Conservation (phyloP, 2,888 invertebrate species). For the Apamea crenata region DNA sequence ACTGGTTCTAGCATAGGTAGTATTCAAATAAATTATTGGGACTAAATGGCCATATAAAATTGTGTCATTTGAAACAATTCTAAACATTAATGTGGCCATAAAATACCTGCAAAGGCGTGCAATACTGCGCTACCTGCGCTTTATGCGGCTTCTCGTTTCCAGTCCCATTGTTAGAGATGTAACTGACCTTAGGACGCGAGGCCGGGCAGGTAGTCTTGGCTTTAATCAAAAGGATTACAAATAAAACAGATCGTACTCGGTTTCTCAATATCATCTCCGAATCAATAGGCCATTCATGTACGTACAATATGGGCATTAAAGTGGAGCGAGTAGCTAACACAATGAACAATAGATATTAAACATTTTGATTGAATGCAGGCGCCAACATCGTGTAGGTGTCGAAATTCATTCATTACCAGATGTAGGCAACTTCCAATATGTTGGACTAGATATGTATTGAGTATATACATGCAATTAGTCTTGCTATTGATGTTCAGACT, state of each 20-base stretch:
- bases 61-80: constrained; percentile 47
- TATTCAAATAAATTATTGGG: constrained; percentile 23
- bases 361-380: constrained; percentile 63
- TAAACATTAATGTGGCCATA: constrained; percentile 61
- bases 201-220: constrained; percentile 76
- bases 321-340: constrained; percentile 56
- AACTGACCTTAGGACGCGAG: constrained; percentile 77
- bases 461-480: neutral
- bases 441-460: constrained; percentile 30
- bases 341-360: constrained; percentile 68
- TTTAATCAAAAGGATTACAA: constrained; percentile 61
- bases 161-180: constrained; percentile 79
- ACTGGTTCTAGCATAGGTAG: constrained; percentile 8
- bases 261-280: constrained; percentile 44
- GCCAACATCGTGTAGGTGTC: constrained; percentile 60
- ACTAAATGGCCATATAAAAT: constrained; percentile 35
- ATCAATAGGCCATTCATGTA: constrained; percentile 58
- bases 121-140: constrained; percentile 62
- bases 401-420: constrained; percentile 64
- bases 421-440: constrained; percentile 42
- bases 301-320: constrained; percentile 54
- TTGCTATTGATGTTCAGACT: constrained; percentile 60
- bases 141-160: constrained; percentile 70
- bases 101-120: constrained; percentile 67
- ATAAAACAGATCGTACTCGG: constrained; percentile 27